Evolutionary conservation across 35 echinoderm and acorn worm genomes (phyloP), one percentile per base, ranked within the genome.

Genomic region (Acanthaster planci): DNA sequence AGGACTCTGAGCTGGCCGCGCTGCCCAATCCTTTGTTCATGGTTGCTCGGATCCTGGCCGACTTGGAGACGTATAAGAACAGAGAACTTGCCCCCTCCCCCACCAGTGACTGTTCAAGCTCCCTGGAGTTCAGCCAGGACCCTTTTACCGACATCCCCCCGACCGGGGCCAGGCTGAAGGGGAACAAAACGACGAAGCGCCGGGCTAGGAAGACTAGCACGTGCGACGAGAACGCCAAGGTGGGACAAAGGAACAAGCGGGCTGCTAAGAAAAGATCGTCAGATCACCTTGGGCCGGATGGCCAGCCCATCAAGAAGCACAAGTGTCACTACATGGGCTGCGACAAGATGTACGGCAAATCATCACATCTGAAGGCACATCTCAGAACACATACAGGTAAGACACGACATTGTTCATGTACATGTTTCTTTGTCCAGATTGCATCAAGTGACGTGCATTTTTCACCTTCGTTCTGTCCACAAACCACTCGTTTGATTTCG

Each of bases 321-420:
- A 82, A 84, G 39, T 97, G 95, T 81, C 84, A 97, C 68, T 97
- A 97, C 55, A 26, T 77, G 7, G 91, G 88, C 50, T 97, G 95
- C 37, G 87, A 90, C 10, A 97, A 97, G 56, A 85, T 97, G n/a
- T 97, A 97, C 84, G 95, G 95, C 14, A 97, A 97, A 47, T 97
- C 95, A 40, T 97, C 95, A 51, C 95, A 97, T 90, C 76, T 97
- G 23, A 97, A 97, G 59, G 95, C 95, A 18, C 95, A 97, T 78
- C 77, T 97, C 27, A 87, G 95, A 67, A 97, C 95, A 83, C 95
- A 97, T 76, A 97, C 95, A 87, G 95, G 95, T 97, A 93, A 55
- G 93, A 55, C 60, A 68, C 60, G 7, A 23, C 60, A 68, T 5
- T 35, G n/a, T 68, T 6, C n/a, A 23, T 68, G 60, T 23, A 23